Conservation (phyloP, 2,888 invertebrate species). For the Ernsta delagoae region DNA sequence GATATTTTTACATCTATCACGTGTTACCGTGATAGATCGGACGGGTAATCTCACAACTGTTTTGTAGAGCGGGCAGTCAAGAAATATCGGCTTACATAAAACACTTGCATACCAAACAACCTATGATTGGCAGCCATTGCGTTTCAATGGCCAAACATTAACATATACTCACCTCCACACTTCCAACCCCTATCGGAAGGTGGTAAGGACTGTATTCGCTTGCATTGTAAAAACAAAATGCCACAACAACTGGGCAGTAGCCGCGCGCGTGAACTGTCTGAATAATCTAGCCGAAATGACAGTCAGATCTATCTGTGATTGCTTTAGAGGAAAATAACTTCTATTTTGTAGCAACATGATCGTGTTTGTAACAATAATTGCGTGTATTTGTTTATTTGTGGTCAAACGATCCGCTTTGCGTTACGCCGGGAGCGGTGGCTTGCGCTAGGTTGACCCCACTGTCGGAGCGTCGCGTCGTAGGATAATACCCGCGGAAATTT, state of each 20-base stretch:
- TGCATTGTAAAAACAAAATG: slow-evolving; percentile 14
- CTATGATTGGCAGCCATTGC: slow-evolving; percentile 48
- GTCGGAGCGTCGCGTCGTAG: neutral
- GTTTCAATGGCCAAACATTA: slow-evolving; percentile 35
- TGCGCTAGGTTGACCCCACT: slow-evolving; percentile 46
- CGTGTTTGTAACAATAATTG: slow-evolving; percentile 42
- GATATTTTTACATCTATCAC: slow-evolving; percentile 37
- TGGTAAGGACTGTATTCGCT: slow-evolving; percentile 25
- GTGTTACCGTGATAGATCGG: slow-evolving; percentile 29
- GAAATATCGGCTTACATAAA: slow-evolving; percentile 44
- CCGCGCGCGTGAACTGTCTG: slow-evolving; percentile 76
- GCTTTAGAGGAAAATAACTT: slow-evolving; percentile 41
- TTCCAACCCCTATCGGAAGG: slow-evolving; percentile 26
- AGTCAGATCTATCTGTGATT: slow-evolving; percentile 36
- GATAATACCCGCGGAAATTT: too few species aligned
- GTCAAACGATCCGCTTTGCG: slow-evolving; percentile 59
- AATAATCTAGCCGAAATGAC: slow-evolving; percentile 49
- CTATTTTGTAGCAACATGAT: slow-evolving; percentile 43
- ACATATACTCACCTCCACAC: slow-evolving; percentile 16
- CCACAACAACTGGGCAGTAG: slow-evolving; percentile 54
- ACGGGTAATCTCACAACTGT: slow-evolving; percentile 32
- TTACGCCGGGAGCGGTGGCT: slow-evolving; percentile 63
- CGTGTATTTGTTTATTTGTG: slow-evolving; percentile 52
- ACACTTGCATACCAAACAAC: slow-evolving; percentile 42
- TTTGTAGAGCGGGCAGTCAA: slow-evolving; percentile 32